These are phyloP conservation scores for Hypomesus transpacificus DNA, from an alignment of 2,113 vertebrate species.

Conservation along the genomic window DNA sequence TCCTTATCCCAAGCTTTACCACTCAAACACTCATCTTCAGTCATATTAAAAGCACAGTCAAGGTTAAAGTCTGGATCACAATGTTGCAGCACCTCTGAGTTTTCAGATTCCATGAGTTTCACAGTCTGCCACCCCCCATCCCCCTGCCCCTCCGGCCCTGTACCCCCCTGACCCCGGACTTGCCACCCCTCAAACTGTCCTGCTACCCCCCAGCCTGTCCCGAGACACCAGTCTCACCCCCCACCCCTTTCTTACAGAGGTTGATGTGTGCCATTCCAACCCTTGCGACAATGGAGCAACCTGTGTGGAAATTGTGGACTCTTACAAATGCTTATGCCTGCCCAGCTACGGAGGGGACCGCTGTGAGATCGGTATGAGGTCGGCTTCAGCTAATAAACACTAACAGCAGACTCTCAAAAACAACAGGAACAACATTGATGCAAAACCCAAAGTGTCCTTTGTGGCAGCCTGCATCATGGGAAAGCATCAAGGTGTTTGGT, in stretches of 20 bases:
- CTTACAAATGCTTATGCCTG: constrained; percentile 99
- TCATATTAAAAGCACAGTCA: constrained; percentile 3
- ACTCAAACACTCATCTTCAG: too few relatives aligned
- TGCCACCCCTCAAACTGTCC: constrained; percentile 30
- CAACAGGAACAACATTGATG: constrained; percentile 30
- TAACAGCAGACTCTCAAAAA: constrained; percentile 73
- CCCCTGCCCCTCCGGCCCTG: constrained; percentile 36
- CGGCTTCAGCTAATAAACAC: constrained; percentile 89
- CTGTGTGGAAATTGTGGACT: constrained; percentile 87
- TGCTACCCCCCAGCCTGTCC: not conserved
- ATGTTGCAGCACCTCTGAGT: constrained; percentile 57
- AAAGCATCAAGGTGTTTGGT: not conserved
- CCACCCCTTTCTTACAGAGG: constrained; percentile 89
- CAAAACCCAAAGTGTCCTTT: not conserved
- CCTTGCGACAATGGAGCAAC: constrained; percentile 98
- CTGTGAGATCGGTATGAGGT: constrained; percentile 94
- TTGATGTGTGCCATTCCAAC: constrained; percentile 92
- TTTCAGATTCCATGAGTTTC: constrained; percentile 47
- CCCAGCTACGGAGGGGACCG: constrained; percentile 97
- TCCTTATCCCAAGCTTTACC: too few relatives aligned
- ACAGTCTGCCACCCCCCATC: constrained; percentile 42
- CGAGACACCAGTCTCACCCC: constrained; percentile 49
- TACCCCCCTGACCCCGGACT: too few relatives aligned
- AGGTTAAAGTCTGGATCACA: constrained; percentile 24
- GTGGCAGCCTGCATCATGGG: not conserved